phyloP scores from a whole-genome alignment of 2,797 vertebrate species.

The Ataeniobius toweri region DNA sequence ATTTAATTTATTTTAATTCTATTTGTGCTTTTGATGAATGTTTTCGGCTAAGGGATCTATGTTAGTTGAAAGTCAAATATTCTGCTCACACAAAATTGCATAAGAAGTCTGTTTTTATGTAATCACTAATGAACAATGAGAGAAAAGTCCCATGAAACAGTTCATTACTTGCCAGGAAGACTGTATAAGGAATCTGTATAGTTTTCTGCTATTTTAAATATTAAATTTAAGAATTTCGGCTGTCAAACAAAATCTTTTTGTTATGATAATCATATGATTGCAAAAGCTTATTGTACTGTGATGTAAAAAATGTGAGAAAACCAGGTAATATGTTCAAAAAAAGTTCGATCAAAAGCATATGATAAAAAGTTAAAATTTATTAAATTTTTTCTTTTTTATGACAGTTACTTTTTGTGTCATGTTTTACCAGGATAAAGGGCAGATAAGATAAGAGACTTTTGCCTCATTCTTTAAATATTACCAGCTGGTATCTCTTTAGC shows the following conservation, averaged over 20 bases:
- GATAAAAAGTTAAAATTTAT: background rate
- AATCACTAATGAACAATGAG: constrained; percentile 47
- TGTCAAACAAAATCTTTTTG: background rate
- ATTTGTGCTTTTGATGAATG: background rate
- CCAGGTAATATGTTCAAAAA: background rate
- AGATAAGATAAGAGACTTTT: constrained; percentile 1
- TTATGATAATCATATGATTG: background rate
- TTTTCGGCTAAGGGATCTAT: constrained; percentile 2
- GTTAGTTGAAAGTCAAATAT: constrained; percentile 25
- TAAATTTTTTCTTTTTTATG: background rate
- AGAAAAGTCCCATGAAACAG: constrained; percentile 51
- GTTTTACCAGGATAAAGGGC: background rate
- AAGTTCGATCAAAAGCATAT: background rate
- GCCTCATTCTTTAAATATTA: constrained; percentile 14
- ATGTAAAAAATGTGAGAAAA: background rate
- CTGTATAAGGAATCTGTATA: constrained; percentile 28
- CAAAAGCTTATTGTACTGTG: background rate
- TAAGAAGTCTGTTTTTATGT: constrained; percentile 16
- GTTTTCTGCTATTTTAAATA: constrained; percentile 51
- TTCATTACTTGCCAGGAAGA: constrained; percentile 47
- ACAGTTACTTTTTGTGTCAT: background rate
- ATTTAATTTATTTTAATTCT: no score
- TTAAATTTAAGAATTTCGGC: constrained; percentile 35
- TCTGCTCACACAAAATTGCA: constrained; percentile 31
- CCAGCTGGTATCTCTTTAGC: constrained; percentile 19